Evolutionary conservation across 2,888 invertebrate genomes (phyloP).

Genomic region (Ophioninae sp.): DNA sequence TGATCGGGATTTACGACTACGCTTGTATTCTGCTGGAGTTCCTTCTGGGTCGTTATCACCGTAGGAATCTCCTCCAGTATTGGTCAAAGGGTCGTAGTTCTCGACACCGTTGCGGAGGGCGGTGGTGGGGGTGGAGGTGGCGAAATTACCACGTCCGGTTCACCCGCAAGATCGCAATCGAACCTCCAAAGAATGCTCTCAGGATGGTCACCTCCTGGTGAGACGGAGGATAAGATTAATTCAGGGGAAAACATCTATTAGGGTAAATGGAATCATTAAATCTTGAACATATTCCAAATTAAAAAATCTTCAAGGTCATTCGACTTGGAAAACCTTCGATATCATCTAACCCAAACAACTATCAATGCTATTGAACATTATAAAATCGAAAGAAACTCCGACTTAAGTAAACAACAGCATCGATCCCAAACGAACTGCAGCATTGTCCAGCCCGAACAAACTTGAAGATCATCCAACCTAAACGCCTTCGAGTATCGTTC

Average conservation of each 20-base stretch:
- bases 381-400: too few species aligned
- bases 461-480: too few species aligned
- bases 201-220: conserved; percentile 79
- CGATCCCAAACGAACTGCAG: too few species aligned
- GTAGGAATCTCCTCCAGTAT: conserved; percentile 80
- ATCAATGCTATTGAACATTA: too few species aligned
- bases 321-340: too few species aligned
- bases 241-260: not conserved
- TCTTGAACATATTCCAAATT: too few species aligned
- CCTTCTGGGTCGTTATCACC: conserved; percentile 76
- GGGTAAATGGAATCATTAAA: too few species aligned
- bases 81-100: conserved; percentile 80
- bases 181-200: conserved; percentile 80
- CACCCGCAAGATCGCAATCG: conserved; percentile 80
- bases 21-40: conserved; percentile 74
- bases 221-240: conserved; percentile 20
- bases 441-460: too few species aligned
- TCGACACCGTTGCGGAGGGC: conserved; percentile 75
- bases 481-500: too few species aligned
- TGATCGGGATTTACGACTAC: conserved; percentile 75
- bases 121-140: conserved; percentile 75
- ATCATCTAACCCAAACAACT: too few species aligned
- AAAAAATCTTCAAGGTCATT: too few species aligned
- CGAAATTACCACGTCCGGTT: conserved; percentile 79
- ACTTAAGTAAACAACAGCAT: too few species aligned